Percentiles rank a stretch among this genome's conserved stretches.
Evolutionary conservation across 1,140 invertebrate genomes (phyloP).

Genomic region (Formica exsecta): DNA sequence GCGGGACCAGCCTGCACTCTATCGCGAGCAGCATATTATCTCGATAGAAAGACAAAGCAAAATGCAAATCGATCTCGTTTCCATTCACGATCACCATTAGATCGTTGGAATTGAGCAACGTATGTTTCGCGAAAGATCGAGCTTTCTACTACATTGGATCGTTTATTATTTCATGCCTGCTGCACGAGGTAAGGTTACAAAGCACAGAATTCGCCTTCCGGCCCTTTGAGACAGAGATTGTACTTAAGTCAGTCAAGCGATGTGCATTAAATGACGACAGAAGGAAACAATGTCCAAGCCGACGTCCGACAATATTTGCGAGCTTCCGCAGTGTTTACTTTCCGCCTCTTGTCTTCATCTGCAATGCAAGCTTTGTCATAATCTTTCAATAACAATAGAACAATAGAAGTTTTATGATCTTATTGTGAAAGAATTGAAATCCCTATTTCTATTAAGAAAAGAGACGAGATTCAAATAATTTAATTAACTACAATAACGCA

Average conservation of each 20-base stretch:
- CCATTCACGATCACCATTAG: slow-evolving; percentile 8
- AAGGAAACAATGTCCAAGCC: slow-evolving; percentile 72
- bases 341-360: slow-evolving; percentile 72
- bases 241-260: slow-evolving; percentile 79
- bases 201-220: slow-evolving; percentile 71
- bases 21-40: slow-evolving; percentile 21
- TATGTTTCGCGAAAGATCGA: slow-evolving; percentile 1
- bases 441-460: no score
- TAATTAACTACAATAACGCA: not conserved
- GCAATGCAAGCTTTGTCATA: slow-evolving; percentile 9
- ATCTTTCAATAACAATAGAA: not conserved
- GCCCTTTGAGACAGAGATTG: slow-evolving; percentile 67
- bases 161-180: slow-evolving; percentile 76
- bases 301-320: slow-evolving; percentile 69
- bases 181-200: slow-evolving; percentile 67
- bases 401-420: not conserved
- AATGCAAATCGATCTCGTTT: slow-evolving; percentile 35
- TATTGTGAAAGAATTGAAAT: not conserved
- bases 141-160: slow-evolving; percentile 5
- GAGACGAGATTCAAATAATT: not conserved
- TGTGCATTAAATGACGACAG: slow-evolving; percentile 77
- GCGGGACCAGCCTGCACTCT: slow-evolving; percentile 49
- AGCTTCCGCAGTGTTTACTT: slow-evolving; percentile 34
- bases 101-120: slow-evolving; percentile 48
- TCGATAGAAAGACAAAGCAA: slow-evolving; percentile 11